Base-by-base conservation (phyloP, 2,888 invertebrate species). In the Caenorhabditis sinica region DNA sequence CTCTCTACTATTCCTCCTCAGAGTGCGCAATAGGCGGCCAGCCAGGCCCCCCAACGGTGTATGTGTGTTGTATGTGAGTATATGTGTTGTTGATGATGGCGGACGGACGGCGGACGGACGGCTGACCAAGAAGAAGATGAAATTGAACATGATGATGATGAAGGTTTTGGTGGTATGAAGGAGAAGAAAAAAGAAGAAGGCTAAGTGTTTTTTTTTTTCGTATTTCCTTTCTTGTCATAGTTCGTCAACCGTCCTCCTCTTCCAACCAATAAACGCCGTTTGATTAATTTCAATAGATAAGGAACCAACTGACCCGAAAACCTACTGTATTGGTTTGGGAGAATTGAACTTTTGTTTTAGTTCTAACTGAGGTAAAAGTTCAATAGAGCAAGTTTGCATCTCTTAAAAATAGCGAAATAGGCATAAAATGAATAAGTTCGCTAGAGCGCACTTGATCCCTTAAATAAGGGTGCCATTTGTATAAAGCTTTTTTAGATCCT, bases 121-220 rank as follows among this genome's bases (percentile, higher is more conserved):
- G 56, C 25, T 69, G 69, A 69, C 69, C 69, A 69, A 56, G 56
- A 69, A 63, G 63, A 69, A 56, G 56, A 69, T 45, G 63, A 68
- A 51, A 51, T 49, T 51, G 66, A 66, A 49, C 51, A 51, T 20
- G 66, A 66, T 49, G 65, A 65, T 45, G 65, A 9, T 36, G 6
- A 23, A 8, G 53, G 23, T n/a, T 23, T 56, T n/a, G n/a, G n/a
- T n/a, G n/a, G n/a, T 25, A 20, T 56, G 56, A 25, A 56, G 53
- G 28, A 58, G 58, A 58, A 28, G 60, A 30, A 60, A 30, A 33
- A 51, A 56, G 28, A 56, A 17, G 60, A 36, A 68, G 69, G 69
- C 30, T 69, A 69, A 69, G 69, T 56, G 69, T 69, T 69, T 69
- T 69, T 69, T 69, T 33, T 28, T 40, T 33, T 40, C n/a, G 40